A percentile compares a stretch with the other conserved stretches of the same genome.
These are phyloP conservation scores for Temnopleurus reevesii DNA, from an alignment of 53 echinoderm and acorn worm species.

Conservation along the genomic window DNA sequence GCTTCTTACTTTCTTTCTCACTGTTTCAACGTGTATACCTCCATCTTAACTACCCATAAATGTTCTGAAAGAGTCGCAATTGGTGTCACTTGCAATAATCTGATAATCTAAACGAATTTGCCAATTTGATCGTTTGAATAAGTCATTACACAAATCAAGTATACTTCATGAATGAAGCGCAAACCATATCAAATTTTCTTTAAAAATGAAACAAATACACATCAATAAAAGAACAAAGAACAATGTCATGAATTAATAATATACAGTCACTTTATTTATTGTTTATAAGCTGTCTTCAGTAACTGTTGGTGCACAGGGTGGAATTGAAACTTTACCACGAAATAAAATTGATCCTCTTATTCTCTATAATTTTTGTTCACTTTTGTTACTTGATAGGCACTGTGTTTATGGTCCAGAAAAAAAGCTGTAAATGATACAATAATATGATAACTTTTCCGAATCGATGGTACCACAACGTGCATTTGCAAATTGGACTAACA, in stretches of 20 bases:
- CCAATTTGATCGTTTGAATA: too few species aligned
- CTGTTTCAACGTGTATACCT: too few species aligned
- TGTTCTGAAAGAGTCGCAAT: too few species aligned
- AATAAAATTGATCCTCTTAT: not conserved
- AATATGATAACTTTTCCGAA: not conserved
- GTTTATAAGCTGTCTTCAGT: not conserved
- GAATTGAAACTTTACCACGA: not conserved
- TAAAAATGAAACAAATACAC: too few species aligned
- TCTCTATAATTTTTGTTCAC: not conserved
- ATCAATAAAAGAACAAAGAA: not conserved
- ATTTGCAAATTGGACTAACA: not conserved
- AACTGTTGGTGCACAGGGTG: not conserved
- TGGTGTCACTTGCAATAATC: too few species aligned
- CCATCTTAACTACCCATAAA: too few species aligned
- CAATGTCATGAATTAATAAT: not conserved
- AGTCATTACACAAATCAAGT: not conserved
- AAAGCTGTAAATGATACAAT: not conserved
- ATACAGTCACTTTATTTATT: constrained; percentile 18
- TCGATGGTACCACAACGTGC: too few species aligned
- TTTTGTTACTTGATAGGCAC: not conserved
- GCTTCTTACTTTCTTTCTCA: too few species aligned
- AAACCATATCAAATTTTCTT: too few species aligned
- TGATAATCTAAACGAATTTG: too few species aligned
- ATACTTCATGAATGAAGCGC: too few species aligned
- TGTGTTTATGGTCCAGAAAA: not conserved